A percentile compares a stretch with the other conserved stretches of the same genome.
These are phyloP conservation scores for Zaprionus tsacasi DNA, from an alignment of 1,140 invertebrate genomes.

Conservation along the genomic window DNA sequence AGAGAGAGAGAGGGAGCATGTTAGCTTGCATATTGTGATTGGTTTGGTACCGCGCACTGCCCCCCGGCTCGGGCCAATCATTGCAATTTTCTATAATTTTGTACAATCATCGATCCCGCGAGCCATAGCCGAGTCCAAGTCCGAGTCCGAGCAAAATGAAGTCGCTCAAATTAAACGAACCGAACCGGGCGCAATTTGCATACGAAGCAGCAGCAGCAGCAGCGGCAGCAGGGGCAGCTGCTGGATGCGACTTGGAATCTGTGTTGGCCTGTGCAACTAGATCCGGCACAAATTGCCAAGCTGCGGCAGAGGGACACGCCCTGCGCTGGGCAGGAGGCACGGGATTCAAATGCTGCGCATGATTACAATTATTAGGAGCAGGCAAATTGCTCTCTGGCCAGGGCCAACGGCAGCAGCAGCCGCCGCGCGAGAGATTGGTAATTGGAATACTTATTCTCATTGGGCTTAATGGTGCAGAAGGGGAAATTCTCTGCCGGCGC, in stretches of 20 bases:
- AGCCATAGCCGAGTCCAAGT: slow-evolving; percentile 16
- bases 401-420: neutral
- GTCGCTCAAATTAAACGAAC: slow-evolving; percentile 63
- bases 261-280: slow-evolving; percentile 49
- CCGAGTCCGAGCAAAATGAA: slow-evolving; percentile 61
- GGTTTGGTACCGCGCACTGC: slow-evolving; percentile 38
- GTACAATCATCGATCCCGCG: slow-evolving; percentile 56
- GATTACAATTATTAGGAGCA: slow-evolving; percentile 34
- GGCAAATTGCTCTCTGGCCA: too few relatives aligned
- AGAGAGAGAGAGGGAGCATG: slow-evolving; percentile 38
- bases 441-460: slow-evolving; percentile 98
- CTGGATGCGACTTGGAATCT: slow-evolving; percentile 10
- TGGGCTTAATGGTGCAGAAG: slow-evolving; percentile 99
- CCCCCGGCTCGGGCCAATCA: slow-evolving; percentile 51
- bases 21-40: slow-evolving; percentile 50
- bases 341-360: slow-evolving; percentile 30
- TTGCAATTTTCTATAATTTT: slow-evolving; percentile 84
- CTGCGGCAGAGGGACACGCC: slow-evolving; percentile 49
- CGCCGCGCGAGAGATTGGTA: slow-evolving; percentile 5
- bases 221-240: neutral
- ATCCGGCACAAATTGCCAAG: slow-evolving; percentile 64
- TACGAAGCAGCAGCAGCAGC: slow-evolving; percentile 40
- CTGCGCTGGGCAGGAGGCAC: too few relatives aligned
- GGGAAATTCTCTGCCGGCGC: slow-evolving; percentile 99
- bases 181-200: slow-evolving; percentile 66